Conservation (phyloP, 2,113 vertebrate genomes). For the Picathartes gymnocephalus region DNA sequence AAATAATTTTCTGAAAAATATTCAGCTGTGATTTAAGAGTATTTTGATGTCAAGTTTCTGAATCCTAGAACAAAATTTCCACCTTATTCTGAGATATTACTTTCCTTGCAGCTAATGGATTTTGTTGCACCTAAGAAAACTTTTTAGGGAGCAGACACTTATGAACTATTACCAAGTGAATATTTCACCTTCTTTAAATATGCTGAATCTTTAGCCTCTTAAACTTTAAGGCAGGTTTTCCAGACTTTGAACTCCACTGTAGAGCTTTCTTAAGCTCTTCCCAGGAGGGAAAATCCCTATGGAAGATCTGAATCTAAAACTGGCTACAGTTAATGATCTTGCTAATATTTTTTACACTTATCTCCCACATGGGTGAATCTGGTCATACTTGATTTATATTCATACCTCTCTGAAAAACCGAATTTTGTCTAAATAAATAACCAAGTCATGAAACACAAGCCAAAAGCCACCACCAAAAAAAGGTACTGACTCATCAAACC, state of each 20-base stretch:
- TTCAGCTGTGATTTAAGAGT: neutral
- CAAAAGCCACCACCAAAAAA: neutral
- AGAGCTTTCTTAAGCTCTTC: neutral
- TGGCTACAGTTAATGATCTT: neutral
- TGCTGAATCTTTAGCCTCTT: neutral
- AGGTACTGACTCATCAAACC: neutral
- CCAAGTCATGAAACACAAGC: neutral
- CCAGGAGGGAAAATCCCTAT: neutral
- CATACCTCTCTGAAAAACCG: neutral
- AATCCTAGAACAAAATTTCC: neutral
- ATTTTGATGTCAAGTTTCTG: neutral
- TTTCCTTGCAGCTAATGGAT: neutral
- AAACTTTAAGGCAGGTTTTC: neutral
- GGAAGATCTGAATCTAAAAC: neutral
- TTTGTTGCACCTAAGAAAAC: neutral
- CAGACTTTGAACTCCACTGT: neutral
- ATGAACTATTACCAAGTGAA: neutral
- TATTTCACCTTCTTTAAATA: neutral
- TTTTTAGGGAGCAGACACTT: neutral
- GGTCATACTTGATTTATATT: neutral
- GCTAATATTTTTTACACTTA: neutral
- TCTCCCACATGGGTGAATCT: neutral
- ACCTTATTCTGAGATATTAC: neutral
- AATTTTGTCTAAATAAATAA: neutral
- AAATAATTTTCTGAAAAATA: neutral